A percentile compares a stretch with the other conserved stretches of the same genome.
phyloP scores from a whole-genome alignment of 2,113 vertebrate species.

The Corvus hawaiiensis region DNA sequence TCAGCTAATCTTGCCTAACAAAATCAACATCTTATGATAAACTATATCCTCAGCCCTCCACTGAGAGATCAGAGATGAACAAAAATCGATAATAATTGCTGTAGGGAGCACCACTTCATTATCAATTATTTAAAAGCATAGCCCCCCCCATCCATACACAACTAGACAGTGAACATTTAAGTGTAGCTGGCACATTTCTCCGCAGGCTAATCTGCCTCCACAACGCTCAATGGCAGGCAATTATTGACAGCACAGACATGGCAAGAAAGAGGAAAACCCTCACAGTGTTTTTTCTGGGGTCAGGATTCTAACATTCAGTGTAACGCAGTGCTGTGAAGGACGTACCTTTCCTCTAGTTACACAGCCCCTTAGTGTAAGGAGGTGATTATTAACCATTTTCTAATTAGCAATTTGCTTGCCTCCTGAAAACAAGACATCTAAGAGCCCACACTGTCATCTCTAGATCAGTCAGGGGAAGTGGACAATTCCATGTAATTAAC shows the following conservation, averaged over 20 bases:
- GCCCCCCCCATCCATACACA: neutral
- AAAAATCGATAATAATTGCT: neutral
- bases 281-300: neutral
- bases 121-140: slow-evolving; percentile 48
- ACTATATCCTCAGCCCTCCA: neutral
- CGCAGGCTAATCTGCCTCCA: neutral
- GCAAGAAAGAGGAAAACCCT: neutral
- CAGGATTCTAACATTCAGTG: neutral
- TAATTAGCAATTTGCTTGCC: slow-evolving; percentile 24
- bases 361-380: slow-evolving; percentile 20
- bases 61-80: neutral
- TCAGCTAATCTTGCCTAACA: neutral
- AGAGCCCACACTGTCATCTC: slow-evolving; percentile 27
- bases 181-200: neutral
- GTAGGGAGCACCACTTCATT: neutral
- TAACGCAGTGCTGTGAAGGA: neutral
- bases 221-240: neutral
- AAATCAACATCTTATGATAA: neutral
- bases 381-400: slow-evolving; percentile 9
- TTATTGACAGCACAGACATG: neutral
- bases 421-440: slow-evolving; percentile 33
- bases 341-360: slow-evolving; percentile 31
- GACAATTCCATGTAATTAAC: neutral
- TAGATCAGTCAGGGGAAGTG: neutral
- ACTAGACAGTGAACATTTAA: neutral